Percentiles rank a stretch among this genome's conserved stretches.
Evolutionary conservation across 37 sponge, comb jelly and placozoan genomes (phyloP).

Genomic region (Geodia barretti): DNA sequence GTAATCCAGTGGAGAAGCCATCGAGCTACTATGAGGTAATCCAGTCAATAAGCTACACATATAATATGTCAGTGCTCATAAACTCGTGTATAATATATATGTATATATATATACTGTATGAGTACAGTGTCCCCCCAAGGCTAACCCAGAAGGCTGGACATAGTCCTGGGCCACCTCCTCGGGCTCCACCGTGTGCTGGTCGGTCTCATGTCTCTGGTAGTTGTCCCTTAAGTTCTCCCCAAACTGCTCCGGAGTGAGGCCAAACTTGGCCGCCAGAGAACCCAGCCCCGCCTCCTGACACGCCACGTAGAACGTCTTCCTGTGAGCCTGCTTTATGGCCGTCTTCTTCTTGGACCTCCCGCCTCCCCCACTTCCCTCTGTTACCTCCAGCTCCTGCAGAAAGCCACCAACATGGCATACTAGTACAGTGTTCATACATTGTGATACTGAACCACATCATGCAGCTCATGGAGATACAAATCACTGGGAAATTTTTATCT

Average conservation of each 20-base stretch:
- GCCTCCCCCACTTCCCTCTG: neutral
- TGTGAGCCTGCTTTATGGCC: conserved; percentile 47
- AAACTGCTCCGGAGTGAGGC: conserved; percentile 92
- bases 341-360: neutral
- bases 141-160: conserved; percentile 65
- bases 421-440: no score
- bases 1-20: no score
- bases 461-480: no score
- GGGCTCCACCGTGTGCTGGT: conserved; percentile 87
- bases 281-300: conserved; percentile 90
- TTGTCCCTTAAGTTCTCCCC: conserved; percentile 93
- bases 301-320: conserved; percentile 80
- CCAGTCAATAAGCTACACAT: no score
- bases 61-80: no score
- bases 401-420: no score
- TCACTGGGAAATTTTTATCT: no score
- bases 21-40: no score
- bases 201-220: conserved; percentile 94
- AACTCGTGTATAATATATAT: no score
- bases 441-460: no score
- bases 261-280: conserved; percentile 90
- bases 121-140: no score
- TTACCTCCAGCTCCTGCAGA: neutral
- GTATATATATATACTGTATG: no score
- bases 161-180: conserved; percentile 90